Conservation (phyloP, 2,888 invertebrate species). For the Chloroclystis v-ata region DNA sequence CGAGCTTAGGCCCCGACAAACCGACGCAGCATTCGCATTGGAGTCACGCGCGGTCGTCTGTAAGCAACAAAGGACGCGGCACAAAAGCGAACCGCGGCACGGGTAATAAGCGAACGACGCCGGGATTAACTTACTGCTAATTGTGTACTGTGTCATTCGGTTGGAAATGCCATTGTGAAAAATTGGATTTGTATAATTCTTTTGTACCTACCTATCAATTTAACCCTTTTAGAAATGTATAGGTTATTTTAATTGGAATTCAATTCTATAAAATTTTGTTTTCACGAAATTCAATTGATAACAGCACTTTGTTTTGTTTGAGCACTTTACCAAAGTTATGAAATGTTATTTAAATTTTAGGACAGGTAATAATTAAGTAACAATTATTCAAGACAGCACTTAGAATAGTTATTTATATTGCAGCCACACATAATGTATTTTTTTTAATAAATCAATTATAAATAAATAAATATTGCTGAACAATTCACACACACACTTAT, state of each 20-base stretch:
- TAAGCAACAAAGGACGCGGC: slow-evolving; percentile 53
- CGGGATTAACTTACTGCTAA: slow-evolving; percentile 19
- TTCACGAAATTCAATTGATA: no score
- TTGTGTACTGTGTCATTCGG: slow-evolving; percentile 17
- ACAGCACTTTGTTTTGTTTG: no score
- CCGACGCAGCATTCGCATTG: slow-evolving; percentile 53
- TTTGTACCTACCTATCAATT: neutral
- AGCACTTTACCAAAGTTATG: no score
- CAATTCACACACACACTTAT: no score
- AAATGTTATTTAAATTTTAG: no score
- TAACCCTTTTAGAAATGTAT: neutral
- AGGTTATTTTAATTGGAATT: neutral
- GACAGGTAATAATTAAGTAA: no score
- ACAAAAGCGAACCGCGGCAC: slow-evolving; percentile 26
- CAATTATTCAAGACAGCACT: no score
- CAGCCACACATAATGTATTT: no score
- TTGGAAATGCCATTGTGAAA: slow-evolving; percentile 9
- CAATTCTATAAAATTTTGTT: no score
- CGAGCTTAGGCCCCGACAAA: slow-evolving; percentile 46
- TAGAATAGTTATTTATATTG: no score
- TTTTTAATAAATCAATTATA: no score
- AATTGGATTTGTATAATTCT: slow-evolving; percentile 7
- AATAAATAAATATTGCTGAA: no score
- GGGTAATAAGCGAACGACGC: slow-evolving; percentile 22
- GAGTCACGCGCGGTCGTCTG: slow-evolving; percentile 66